Percentiles rank a stretch among this genome's conserved stretches.
These are phyloP conservation scores for Nomia melanderi DNA, from an alignment of 1,140 invertebrate genomes.

Conservation along the genomic window DNA sequence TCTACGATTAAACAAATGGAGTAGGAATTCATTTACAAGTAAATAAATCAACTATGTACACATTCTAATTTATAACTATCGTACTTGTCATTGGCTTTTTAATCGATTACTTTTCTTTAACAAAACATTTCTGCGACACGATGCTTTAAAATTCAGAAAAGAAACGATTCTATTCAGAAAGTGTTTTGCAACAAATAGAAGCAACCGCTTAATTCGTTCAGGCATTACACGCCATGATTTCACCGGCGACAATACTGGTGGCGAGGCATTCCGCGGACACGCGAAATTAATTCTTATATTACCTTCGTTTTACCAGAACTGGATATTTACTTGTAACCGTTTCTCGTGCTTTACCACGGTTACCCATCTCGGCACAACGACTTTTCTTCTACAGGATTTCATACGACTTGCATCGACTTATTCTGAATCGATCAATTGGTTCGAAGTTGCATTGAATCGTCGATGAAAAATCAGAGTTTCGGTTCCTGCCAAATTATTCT, in stretches of 20 bases:
- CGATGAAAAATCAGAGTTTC: neutral
- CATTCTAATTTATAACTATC: too few relatives aligned
- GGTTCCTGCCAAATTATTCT: too few relatives aligned
- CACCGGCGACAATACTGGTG: neutral
- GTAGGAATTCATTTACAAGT: too few relatives aligned
- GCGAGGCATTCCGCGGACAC: neutral
- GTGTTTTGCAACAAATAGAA: neutral
- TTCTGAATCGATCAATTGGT: too few relatives aligned
- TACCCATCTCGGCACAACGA: neutral
- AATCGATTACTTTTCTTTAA: too few relatives aligned
- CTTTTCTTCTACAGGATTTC: too few relatives aligned
- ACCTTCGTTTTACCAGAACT: constrained; percentile 13
- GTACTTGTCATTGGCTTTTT: too few relatives aligned
- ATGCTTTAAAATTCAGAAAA: too few relatives aligned
- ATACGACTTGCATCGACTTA: too few relatives aligned
- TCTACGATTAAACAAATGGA: too few relatives aligned
- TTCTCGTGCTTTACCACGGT: neutral
- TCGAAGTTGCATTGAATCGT: neutral
- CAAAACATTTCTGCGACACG: too few relatives aligned
- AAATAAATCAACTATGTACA: too few relatives aligned
- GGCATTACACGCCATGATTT: neutral
- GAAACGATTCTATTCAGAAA: neutral
- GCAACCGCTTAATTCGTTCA: neutral
- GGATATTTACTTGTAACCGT: constrained; percentile 14
- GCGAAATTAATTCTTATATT: neutral